Percentiles rank a stretch among this genome's conserved stretches.
phyloP scores from a whole-genome alignment of 2,113 vertebrate species.

The Xenopus laevis region DNA sequence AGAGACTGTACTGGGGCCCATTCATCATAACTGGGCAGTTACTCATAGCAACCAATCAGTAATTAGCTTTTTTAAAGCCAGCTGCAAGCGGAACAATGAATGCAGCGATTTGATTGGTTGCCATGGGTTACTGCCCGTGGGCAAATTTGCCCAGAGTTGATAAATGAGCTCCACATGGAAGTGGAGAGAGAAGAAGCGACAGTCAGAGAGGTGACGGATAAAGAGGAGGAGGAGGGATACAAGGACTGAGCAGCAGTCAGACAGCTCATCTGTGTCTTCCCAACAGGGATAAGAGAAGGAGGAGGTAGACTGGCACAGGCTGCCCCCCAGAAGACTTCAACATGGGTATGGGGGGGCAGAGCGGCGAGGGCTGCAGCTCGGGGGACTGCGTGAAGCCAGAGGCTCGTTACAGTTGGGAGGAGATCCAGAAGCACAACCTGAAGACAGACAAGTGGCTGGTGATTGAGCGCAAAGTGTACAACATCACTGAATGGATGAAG shows the following conservation, averaged over 20 bases:
- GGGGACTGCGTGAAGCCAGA: conserved; percentile 49
- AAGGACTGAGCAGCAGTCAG: conserved; percentile 12
- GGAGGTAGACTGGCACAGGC: conserved; percentile 13
- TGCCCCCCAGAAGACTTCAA: conserved; percentile 37
- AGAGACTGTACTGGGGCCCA: too few relatives aligned
- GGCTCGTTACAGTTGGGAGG: conserved; percentile 79
- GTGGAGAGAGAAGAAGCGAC: conserved; percentile 55
- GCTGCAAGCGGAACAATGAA: too few relatives aligned
- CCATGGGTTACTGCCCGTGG: conserved; percentile 50
- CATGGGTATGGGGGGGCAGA: conserved; percentile 68
- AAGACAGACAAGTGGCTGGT: conserved; percentile 87
- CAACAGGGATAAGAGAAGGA: conserved; percentile 5
- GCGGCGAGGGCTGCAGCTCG: conserved; percentile 58
- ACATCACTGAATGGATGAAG: conserved; percentile 80
- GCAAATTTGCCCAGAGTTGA: too few relatives aligned
- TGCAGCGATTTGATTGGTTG: too few relatives aligned
- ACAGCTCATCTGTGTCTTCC: background rate
- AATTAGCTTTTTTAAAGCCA: too few relatives aligned
- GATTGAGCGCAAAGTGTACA: conserved; percentile 88
- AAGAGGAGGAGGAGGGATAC: conserved; percentile 39
- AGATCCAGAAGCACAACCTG: conserved; percentile 82
- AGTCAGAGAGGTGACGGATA: background rate
- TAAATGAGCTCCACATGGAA: too few relatives aligned
- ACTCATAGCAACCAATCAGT: too few relatives aligned
- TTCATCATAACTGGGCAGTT: too few relatives aligned